Base-by-base conservation (phyloP, 1,140 invertebrate genomes). In the Sycophaga agraensis region DNA sequence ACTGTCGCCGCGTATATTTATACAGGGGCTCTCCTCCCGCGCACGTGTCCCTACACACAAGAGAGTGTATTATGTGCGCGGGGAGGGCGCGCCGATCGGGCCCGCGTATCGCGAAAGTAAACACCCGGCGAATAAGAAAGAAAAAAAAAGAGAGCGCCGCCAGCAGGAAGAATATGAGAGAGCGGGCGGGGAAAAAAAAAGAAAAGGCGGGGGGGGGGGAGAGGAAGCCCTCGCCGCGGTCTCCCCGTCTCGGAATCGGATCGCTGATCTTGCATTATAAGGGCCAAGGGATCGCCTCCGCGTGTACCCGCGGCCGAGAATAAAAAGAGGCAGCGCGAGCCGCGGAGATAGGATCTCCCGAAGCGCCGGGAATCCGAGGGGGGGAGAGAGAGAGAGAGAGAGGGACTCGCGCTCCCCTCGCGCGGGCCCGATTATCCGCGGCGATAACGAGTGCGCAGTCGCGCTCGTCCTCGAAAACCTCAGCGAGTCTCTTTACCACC, bases 281-380 rank as follows among this genome's bases (percentile, higher is more conserved):
- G 26, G 46, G 48, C 35, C 42, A 35, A 50, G 48, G 46, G 12
- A 49, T 19, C 4, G 1, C 28, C n/a, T 16, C 22, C 3, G 2
- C 4, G 6, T 4, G 4, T 6, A 4, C 16, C 19, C 21, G 7
- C 17, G n/a, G n/a, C n/a, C n/a, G n/a, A n/a, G n/a, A n/a, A n/a
- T n/a, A n/a, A n/a, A n/a, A n/a, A n/a, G n/a, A n/a, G 8, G 21
- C 35, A 22, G 35, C 24, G n/a, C 7, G 2, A 26, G 37, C 12
- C 9, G 21, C 45, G 24, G 34, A 43, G 6, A 17, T 5, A 43
- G 14, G 19, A 17, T 17, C 1, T 68, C 67, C 65, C 50, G 54
- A 61, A 63, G 62, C 59, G 62, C 58, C 62, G 59, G 59, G 65
- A 66, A 59, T 66, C 67, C 67, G 63, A n/a, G 28, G 28, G 28